These are phyloP conservation scores for Channallabes apus DNA, from an alignment of 2,797 vertebrate genomes.

Conservation along the genomic window DNA sequence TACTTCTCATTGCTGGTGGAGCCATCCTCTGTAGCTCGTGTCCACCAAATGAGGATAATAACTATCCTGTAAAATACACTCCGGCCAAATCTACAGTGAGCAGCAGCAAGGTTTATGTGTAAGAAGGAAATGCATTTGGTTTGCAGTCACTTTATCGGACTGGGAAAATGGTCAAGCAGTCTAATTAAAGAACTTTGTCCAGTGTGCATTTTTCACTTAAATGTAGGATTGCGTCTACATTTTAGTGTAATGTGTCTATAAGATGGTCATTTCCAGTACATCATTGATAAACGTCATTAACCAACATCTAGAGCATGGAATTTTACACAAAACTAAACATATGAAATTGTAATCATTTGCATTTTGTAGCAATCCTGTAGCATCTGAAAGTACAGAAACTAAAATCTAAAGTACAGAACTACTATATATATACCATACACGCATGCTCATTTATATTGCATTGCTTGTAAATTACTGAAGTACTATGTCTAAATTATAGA, in stretches of 20 bases:
- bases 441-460: neutral
- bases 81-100: constrained; percentile 59
- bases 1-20: constrained; percentile 83
- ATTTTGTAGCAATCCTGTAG: neutral
- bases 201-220: neutral
- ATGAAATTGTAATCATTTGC: neutral
- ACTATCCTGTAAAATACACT: constrained; percentile 62
- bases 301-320: neutral
- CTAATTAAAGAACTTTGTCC: neutral
- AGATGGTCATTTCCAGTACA: neutral
- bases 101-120: constrained; percentile 67
- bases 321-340: neutral
- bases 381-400: neutral
- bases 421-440: neutral
- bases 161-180: neutral
- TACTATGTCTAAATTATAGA: neutral
- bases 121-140: constrained; percentile 17
- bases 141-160: neutral
- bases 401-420: neutral
- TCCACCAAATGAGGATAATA: constrained; percentile 76
- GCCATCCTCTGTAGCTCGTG: constrained; percentile 87
- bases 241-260: neutral
- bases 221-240: too few relatives aligned
- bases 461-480: neutral
- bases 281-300: neutral